phyloP scores from a whole-genome alignment of 2,113 vertebrate species.

The Rhadina sibilatrix region DNA sequence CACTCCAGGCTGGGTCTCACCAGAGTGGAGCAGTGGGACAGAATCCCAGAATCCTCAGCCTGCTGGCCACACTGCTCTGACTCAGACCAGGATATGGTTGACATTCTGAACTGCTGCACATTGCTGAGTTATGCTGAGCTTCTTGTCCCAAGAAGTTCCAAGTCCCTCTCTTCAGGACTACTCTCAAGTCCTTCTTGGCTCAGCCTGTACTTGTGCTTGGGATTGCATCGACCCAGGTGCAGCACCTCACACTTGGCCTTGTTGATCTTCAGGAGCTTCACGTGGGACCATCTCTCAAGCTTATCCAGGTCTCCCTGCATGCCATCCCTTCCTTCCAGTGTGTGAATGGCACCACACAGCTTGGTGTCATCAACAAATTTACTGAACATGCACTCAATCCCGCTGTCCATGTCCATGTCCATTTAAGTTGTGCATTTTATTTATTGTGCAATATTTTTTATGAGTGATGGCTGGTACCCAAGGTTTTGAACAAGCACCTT shows the following conservation, averaged over 20 bases:
- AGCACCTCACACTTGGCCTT: neutral
- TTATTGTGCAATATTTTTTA: neutral
- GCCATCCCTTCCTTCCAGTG: rapidly evolving
- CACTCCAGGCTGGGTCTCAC: neutral
- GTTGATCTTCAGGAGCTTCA: neutral
- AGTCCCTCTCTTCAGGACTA: neutral
- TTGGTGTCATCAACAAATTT: neutral
- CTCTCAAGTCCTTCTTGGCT: neutral
- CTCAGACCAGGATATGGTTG: neutral
- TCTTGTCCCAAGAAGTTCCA: no score
- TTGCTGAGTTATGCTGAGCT: neutral
- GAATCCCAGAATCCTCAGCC: neutral
- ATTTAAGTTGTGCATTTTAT: neutral
- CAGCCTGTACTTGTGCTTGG: neutral
- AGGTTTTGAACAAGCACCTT: neutral
- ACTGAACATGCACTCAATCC: neutral
- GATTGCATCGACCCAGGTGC: rapidly evolving
- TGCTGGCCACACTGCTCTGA: neutral
- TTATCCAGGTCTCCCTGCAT: no score
- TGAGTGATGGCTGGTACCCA: neutral
- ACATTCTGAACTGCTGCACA: neutral
- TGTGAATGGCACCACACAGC: rapidly evolving
- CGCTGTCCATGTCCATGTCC: neutral
- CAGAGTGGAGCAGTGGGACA: neutral
- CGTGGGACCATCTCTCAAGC: no score